Percentiles rank a stretch among this genome's conserved stretches.
These are phyloP conservation scores for Antheraea pernyi DNA, from an alignment of 1,140 invertebrate species.

Conservation along the genomic window DNA sequence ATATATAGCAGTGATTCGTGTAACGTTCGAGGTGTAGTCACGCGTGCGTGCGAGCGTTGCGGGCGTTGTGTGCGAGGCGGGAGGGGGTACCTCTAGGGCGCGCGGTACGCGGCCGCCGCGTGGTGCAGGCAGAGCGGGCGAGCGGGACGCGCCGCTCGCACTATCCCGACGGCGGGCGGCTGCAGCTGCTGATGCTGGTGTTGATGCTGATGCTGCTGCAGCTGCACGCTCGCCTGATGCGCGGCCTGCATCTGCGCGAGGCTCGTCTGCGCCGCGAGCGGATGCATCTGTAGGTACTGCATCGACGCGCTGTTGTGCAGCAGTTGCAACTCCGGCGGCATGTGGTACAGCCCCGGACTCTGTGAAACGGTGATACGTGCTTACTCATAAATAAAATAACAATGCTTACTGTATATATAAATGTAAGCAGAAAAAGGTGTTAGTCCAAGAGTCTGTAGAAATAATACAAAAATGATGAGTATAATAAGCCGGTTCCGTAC, in stretches of 20 bases:
- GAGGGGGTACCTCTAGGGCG: constrained; percentile 3
- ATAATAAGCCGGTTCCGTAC: no score
- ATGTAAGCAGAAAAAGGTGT: no score
- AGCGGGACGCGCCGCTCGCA: no score
- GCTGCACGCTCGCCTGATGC: constrained; percentile 24
- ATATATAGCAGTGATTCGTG: no score
- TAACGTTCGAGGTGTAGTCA: no score
- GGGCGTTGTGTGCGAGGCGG: neutral
- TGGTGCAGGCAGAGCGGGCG: constrained; percentile 26
- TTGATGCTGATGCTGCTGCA: constrained; percentile 15
- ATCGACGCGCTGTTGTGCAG: constrained; percentile 62
- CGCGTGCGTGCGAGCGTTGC: no score
- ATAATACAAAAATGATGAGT: no score
- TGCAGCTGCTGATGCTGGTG: neutral
- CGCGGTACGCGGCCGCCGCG: constrained; percentile 18
- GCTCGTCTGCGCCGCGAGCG: constrained; percentile 36
- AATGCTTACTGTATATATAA: no score
- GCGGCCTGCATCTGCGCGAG: constrained; percentile 34
- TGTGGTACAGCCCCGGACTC: constrained; percentile 67
- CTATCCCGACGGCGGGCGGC: constrained; percentile 10
- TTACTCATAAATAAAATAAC: no score
- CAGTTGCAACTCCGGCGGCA: constrained; percentile 73
- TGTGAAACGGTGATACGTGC: constrained; percentile 18
- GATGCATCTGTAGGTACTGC: constrained; percentile 63
- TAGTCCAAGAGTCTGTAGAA: no score